Percentiles rank a stretch among this genome's conserved stretches.
phyloP scores from a whole-genome alignment of 1,140 invertebrate species.

The Euglossa dilemma region DNA sequence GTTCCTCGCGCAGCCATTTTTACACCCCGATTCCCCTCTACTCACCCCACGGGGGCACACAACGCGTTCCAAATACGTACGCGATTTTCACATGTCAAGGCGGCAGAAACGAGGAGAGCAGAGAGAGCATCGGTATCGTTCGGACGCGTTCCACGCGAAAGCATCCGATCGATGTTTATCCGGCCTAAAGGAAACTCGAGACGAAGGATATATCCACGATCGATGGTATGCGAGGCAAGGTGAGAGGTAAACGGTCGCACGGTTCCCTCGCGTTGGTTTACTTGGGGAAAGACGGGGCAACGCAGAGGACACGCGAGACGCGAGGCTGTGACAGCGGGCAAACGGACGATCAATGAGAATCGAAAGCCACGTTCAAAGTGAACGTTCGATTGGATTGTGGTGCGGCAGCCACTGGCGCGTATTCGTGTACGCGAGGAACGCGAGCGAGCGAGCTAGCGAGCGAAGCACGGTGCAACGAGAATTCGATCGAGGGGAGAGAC shows the following conservation, averaged over 20 bases:
- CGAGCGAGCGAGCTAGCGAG: no score
- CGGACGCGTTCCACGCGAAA: background rate
- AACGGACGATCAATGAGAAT: constrained; percentile 14
- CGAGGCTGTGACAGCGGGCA: background rate
- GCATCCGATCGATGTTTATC: constrained; percentile 20
- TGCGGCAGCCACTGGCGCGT: constrained; percentile 9
- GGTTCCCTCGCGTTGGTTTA: background rate
- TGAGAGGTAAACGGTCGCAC: constrained; percentile 23
- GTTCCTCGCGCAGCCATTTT: constrained; percentile 9
- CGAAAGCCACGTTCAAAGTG: constrained; percentile 23
- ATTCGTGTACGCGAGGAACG: background rate
- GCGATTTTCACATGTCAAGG: constrained; percentile 26
- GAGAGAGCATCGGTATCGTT: constrained; percentile 44
- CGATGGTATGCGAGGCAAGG: background rate
- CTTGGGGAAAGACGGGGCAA: background rate
- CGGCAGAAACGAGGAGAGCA: constrained; percentile 8
- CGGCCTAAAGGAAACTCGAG: background rate
- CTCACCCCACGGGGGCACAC: background rate
- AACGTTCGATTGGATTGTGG: background rate
- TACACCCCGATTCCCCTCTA: constrained; percentile 11
- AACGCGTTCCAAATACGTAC: background rate
- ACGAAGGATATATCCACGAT: background rate
- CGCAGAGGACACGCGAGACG: background rate
- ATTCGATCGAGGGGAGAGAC: constrained; percentile 4
- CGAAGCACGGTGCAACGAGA: no score